Evolutionary conservation across 2,888 invertebrate genomes (phyloP).

Genomic region (Schizotus pectinicornis): DNA sequence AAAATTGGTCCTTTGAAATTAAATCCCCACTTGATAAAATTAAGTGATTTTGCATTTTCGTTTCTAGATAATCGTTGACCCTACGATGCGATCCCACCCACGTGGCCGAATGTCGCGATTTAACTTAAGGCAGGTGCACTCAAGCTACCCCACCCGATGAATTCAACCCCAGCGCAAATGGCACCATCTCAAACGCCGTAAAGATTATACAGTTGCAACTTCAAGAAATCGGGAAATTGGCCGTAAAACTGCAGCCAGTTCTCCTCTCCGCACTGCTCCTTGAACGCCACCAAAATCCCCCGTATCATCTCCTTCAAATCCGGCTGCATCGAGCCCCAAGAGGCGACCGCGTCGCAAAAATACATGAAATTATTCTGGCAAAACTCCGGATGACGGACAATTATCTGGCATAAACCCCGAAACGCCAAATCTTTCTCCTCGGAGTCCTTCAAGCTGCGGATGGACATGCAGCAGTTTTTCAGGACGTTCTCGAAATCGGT

Average conservation of each 20-base stretch:
- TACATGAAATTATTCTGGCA: constrained; percentile 97
- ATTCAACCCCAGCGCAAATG: constrained; percentile 37
- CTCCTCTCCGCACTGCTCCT: constrained; percentile 94
- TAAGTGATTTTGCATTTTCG: too few species aligned
- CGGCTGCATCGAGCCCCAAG: constrained; percentile 83
- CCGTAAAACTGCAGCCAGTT: constrained; percentile 96
- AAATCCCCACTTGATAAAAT: too few species aligned
- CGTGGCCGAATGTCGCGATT: constrained; percentile 46
- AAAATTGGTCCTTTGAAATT: constrained; percentile 35
- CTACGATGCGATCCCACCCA: constrained; percentile 47
- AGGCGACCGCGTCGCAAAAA: constrained; percentile 99
- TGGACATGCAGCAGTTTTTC: constrained; percentile 96
- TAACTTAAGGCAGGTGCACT: constrained; percentile 53
- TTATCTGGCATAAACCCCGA: constrained; percentile 98
- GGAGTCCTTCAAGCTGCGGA: constrained; percentile 97
- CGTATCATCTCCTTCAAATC: constrained; percentile 95
- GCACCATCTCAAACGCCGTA: constrained; percentile 61
- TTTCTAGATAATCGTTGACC: neutral
- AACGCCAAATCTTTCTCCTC: constrained; percentile 99
- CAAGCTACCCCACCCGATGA: constrained; percentile 53
- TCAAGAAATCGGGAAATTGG: constrained; percentile 93
- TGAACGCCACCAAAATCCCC: constrained; percentile 93
- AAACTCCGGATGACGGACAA: constrained; percentile 93
- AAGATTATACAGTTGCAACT: constrained; percentile 84
- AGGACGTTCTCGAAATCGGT: constrained; percentile 94